A percentile compares a stretch with the other conserved stretches of the same genome.
These are phyloP conservation scores for Mixornis gularis DNA, from an alignment of 2,113 vertebrate species.

Conservation along the genomic window DNA sequence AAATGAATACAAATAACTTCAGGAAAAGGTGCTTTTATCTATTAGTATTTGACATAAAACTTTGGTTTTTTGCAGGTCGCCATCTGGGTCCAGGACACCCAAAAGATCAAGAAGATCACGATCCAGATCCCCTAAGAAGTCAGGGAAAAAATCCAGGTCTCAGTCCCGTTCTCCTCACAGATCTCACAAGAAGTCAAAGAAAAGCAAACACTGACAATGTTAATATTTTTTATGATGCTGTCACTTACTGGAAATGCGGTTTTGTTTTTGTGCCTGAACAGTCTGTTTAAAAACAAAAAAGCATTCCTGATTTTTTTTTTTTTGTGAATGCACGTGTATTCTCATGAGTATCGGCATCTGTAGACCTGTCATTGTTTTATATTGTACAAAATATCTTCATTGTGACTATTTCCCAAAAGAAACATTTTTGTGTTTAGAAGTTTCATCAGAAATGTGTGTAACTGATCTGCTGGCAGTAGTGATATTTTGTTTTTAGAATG, in stretches of 20 bases:
- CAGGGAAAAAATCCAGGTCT: conserved; percentile 94
- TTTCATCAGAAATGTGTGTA: conserved; percentile 79
- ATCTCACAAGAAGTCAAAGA: conserved; percentile 99
- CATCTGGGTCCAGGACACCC: conserved; percentile 92
- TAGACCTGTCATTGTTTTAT: conserved; percentile 83
- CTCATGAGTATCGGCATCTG: conserved; percentile 76
- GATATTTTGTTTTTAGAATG: conserved; percentile 79
- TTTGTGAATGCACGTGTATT: conserved; percentile 83
- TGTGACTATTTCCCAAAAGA: conserved; percentile 76
- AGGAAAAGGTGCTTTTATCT: not conserved
- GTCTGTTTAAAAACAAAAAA: conserved; percentile 76
- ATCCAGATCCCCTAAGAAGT: conserved; percentile 95
- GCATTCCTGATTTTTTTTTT: conserved; percentile 76
- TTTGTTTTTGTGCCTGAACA: conserved; percentile 83
- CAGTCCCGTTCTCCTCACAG: conserved; percentile 95
- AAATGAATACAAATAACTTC: not conserved
- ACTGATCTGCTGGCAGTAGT: conserved; percentile 82
- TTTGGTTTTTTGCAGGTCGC: conserved; percentile 74
- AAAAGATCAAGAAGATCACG: conserved; percentile 92
- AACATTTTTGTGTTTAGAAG: conserved; percentile 78
- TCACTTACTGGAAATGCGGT: conserved; percentile 81
- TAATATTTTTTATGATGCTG: conserved; percentile 74
- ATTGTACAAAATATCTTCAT: conserved; percentile 81
- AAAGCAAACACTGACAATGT: conserved; percentile 95
- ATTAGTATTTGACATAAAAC: not conserved